Evolutionary conservation across 2,113 vertebrate species (phyloP), one percentile per base, ranked within the genome.

Genomic region (Emydura subglobosa): DNA sequence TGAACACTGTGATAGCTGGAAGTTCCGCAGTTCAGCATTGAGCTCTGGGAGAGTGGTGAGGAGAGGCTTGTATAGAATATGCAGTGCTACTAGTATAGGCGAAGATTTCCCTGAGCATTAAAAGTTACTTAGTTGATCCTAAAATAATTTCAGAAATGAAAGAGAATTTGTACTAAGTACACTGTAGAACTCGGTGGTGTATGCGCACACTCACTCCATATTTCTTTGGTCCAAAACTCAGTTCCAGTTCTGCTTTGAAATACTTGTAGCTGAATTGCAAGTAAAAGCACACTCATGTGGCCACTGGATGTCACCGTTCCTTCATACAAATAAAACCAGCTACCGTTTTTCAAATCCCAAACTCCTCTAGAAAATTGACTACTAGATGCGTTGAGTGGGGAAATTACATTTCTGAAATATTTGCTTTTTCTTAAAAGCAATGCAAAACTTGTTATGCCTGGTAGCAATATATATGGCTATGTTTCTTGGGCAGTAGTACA

Each of bases 301-400:
- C 94, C 93, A 95, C 92, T 96, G 96, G 90, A 92, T 96, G 90
- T 96, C 96, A 96, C 90, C 90, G 72, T 94, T 95, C 91, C 53
- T 96, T 95, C 74, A 84, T 72, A 74, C 16, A 68, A 76, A 47
- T 84, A 47, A 93, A 65, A 65, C 89, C 80, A 87, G 16, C 83
- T 92, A 47, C 31, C 54, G 7, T 50, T 85, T 94, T 90, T 93
- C 1, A 11, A 8, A 89, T 90, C 93, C 83, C 8, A 50, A 13
- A 1, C 54, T 90, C 91, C 92, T 86, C 49, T 55, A 29, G 3
- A 47, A 59, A 79, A 10, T 85, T 0, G 51, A 17, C 39, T 87
- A 17, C 6, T 59, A 4, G 27, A 13, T 68, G 42, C 49, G 88
- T 80, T 54, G 13, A 85, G 14, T 27, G 59, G 31, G 44, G 86